A percentile compares a stretch with the other conserved stretches of the same genome.
Evolutionary conservation across 2,113 vertebrate genomes (phyloP).

Genomic region (Chionodraco myersi): DNA sequence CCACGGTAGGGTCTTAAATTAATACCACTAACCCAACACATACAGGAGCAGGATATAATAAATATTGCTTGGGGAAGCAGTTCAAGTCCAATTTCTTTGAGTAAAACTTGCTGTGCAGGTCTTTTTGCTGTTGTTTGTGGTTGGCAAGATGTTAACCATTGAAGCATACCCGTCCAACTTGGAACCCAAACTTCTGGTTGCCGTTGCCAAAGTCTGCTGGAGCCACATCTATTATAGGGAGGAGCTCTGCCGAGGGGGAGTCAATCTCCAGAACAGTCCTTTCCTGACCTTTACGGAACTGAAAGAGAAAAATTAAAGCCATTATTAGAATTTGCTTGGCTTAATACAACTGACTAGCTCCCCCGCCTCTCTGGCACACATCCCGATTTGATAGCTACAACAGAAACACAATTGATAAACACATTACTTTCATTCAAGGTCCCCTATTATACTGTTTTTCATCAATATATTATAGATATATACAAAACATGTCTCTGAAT

Average conservation of each 20-base stretch:
- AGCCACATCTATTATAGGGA: slow-evolving; percentile 89
- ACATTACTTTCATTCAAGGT: slow-evolving; percentile 29
- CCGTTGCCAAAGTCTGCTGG: slow-evolving; percentile 87
- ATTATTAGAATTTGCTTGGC: slow-evolving; percentile 31
- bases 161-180: slow-evolving; percentile 93
- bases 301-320: slow-evolving; percentile 47
- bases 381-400: slow-evolving; percentile 28
- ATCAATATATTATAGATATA: no score
- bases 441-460: no score
- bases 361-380: background rate
- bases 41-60: slow-evolving; percentile 76
- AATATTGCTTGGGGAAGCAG: slow-evolving; percentile 75
- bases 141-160: slow-evolving; percentile 79
- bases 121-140: slow-evolving; percentile 42
- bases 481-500: no score
- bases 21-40: slow-evolving; percentile 72
- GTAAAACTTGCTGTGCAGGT: slow-evolving; percentile 52
- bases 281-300: slow-evolving; percentile 89
- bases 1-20: slow-evolving; percentile 71
- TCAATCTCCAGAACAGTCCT: slow-evolving; percentile 87
- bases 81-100: slow-evolving; percentile 58
- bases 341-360: slow-evolving; percentile 16
- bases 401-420: slow-evolving; percentile 32
- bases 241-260: slow-evolving; percentile 85
- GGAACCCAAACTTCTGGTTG: slow-evolving; percentile 94